Evolutionary conservation across 2,888 invertebrate species (phyloP), one percentile per base, ranked within the genome.

Genomic region (Asteroscopus sphinx): DNA sequence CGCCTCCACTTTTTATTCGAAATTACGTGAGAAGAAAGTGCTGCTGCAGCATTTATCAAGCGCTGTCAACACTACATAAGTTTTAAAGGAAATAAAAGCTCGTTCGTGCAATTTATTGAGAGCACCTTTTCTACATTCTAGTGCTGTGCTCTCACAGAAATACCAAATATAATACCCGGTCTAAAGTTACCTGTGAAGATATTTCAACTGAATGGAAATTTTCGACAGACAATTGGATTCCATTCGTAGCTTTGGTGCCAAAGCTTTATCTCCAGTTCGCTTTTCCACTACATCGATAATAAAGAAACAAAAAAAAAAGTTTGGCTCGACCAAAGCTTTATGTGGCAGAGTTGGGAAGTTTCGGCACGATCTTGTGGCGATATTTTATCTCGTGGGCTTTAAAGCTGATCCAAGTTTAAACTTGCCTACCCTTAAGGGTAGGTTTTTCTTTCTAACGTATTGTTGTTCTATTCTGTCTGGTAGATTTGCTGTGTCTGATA

Each of bases 211-310:
- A 72, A 66, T 73, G 62, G 68, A 73, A 75, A 78, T 73, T 65
- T 71, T 72, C 60, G 51, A 55, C 60, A 67, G 64, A 68, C 77
- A 69, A 73, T 71, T 70, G 68, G 61, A 68, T 72, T 74, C 54
- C 48, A 61, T 67, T 60, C 54, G 66, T 45, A 59, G 67, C 59
- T 60, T 56, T 57, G 54, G 57, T 78, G 76, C 73, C 73, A 80
- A 74, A 73, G 60, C 52, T 66, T 58, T 46, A 73, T 71, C 55
- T 68, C 60, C 57, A 68, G 55, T 60, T 63, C 49, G 54, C 42
- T 68, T 70, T 77, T 69, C 67, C 70, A 71, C 67, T 68, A 76
- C 71, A 72, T 77, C 74, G 64, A 79, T 77, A 77, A 54, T 70
- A 70, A 67, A 73, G 58, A 56, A 54, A 25, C 56, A 64, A 72